Percentiles rank a stretch among this genome's conserved stretches.
phyloP scores from a whole-genome alignment of 2,113 vertebrate genomes.

The Guaruba guarouba region DNA sequence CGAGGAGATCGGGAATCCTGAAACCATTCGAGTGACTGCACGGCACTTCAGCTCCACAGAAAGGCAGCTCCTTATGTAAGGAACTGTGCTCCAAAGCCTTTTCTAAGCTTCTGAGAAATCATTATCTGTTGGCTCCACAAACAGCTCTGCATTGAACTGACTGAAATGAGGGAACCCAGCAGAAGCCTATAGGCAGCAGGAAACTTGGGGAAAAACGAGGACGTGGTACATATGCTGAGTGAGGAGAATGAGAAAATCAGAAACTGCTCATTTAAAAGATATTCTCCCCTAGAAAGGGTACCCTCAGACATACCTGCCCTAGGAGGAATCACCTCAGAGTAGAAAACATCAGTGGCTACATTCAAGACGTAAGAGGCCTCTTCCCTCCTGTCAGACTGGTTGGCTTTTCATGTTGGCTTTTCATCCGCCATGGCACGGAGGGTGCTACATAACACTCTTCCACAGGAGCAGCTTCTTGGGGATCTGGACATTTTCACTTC shows the following conservation, averaged over 20 bases:
- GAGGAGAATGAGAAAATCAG: not conserved
- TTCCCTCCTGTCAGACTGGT: not conserved
- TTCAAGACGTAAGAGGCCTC: not conserved
- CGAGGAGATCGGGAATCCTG: not conserved
- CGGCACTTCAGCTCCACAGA: not conserved
- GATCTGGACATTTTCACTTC: not conserved
- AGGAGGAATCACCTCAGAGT: not conserved
- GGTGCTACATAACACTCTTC: rapidly evolving
- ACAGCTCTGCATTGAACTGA: not conserved
- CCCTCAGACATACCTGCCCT: not conserved
- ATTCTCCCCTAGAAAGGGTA: not conserved
- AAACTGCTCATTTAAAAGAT: not conserved
- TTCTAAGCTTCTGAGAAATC: not conserved
- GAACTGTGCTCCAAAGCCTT: not conserved
- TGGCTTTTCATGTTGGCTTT: not conserved
- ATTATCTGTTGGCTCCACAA: not conserved
- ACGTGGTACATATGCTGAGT: not conserved
- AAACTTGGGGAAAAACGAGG: not conserved
- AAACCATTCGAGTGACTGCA: not conserved
- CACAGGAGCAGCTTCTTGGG: not conserved
- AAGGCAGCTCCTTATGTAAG: not conserved
- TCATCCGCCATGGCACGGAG: not conserved
- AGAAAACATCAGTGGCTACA: not conserved
- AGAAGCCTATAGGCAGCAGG: not conserved
- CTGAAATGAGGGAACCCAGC: not conserved